Evolutionary conservation across 1,140 invertebrate species (phyloP).

Genomic region (Ylistrum balloti): DNA sequence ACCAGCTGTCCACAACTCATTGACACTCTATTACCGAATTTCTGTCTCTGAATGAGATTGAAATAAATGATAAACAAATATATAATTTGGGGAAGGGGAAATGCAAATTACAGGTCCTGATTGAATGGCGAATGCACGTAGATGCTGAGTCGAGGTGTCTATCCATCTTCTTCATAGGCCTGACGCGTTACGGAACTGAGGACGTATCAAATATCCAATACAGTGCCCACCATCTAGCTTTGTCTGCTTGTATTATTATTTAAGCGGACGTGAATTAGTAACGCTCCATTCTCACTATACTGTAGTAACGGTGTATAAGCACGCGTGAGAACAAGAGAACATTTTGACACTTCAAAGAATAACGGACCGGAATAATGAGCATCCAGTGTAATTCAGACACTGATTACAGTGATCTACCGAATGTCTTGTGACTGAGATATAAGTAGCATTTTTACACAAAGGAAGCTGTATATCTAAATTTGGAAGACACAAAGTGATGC

Average conservation of each 20-base stretch:
- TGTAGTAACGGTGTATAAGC: neutral
- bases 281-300: neutral
- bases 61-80: neutral
- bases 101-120: neutral
- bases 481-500: neutral
- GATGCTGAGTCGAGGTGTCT: neutral
- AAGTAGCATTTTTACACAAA: neutral
- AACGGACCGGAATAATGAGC: neutral
- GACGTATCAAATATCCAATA: neutral
- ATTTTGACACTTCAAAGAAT: constrained; percentile 4
- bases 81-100: neutral
- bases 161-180: neutral
- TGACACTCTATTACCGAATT: too few relatives aligned
- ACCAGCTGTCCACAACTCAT: too few relatives aligned
- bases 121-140: neutral
- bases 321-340: neutral
- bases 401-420: neutral
- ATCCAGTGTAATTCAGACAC: neutral
- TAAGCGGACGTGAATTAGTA: neutral
- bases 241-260: neutral
- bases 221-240: neutral
- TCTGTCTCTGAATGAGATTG: neutral
- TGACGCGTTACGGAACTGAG: neutral
- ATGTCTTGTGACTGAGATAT: neutral
- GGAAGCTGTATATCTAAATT: neutral